Percentiles rank a stretch among this genome's conserved stretches.
Conservation (phyloP, 2,797 vertebrate species). For the Coregonus ussuriensis region DNA sequence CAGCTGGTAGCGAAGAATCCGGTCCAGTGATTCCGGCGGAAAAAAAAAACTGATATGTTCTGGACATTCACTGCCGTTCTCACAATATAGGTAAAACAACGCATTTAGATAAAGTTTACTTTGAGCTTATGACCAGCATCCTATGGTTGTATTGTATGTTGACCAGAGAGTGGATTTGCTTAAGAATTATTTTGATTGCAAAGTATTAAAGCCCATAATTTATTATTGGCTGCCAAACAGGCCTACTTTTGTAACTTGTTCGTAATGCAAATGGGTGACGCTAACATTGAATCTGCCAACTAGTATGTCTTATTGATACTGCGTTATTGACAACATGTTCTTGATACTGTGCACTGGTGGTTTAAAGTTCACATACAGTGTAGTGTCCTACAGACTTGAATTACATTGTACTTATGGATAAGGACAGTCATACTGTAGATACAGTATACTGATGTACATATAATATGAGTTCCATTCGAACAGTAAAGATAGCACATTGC, state of each 20-base stretch:
- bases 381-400: background rate
- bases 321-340: background rate
- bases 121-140: background rate
- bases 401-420: background rate
- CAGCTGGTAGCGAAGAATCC: no score
- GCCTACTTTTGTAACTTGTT: background rate
- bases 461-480: background rate
- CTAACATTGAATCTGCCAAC: background rate
- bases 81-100: no score
- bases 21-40: no score
- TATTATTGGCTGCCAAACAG: background rate
- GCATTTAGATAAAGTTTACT: background rate
- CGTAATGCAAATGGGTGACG: background rate
- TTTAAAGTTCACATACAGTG: background rate
- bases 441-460: no score
- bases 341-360: background rate
- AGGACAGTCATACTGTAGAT: background rate
- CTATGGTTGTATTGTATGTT: no score
- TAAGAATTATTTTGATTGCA: no score
- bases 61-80: background rate
- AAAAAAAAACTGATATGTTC: no score
- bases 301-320: background rate
- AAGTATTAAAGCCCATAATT: background rate
- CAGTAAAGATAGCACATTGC: background rate
- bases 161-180: no score